Base-by-base conservation (phyloP, 1,140 invertebrate genomes). In the Camponotus pennsylvanicus region DNA sequence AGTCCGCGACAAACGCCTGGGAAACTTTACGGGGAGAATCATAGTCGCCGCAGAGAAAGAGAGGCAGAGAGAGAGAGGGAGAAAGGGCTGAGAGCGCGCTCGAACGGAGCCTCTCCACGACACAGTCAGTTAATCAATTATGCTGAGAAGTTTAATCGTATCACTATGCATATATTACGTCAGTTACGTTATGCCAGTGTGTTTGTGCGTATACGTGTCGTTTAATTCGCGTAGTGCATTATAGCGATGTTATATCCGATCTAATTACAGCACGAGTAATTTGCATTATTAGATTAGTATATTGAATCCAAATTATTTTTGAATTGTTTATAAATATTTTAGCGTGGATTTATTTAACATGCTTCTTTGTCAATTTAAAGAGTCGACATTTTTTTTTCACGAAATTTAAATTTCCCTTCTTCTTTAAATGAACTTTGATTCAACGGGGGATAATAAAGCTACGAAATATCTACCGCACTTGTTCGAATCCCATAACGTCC, bases 101-200 rank as follows among this genome's bases (percentile, higher is more conserved):
- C 6, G 34, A 79, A 52, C 13, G 37, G 13, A 61, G 52, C 57
- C 27, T 73, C 79, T 82, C 57, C 45, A 45, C 3, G 49, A 52
- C 40, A 55, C 42, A 75, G 69, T 83, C 32, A 45, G 57, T 83
- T 83, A 75, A 83, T 82, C 55, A 61, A 69, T 82, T 82, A 82
- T 27, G 40, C 55, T 55, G 67, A 40, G 13, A 75, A 83, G 79
- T 83, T 82, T 75, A 83, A 83, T 61, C 32, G 55, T 63, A 57
- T 61, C 55, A 61, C 32, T 40, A 34, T 42, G 78, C 42, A 63
- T 83, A 49, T 61, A 73, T 73, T 45, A 71, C 57, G 40, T 45
- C 57, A 61, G 79, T 75, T 40, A 40, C 27, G 27, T 27, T 83
- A 73, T 37, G 55, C 18, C 49, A 52, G 49, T 15, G 49, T 52